Evolutionary conservation across 2,113 vertebrate species (phyloP).

Genomic region (Laticauda laticaudata): DNA sequence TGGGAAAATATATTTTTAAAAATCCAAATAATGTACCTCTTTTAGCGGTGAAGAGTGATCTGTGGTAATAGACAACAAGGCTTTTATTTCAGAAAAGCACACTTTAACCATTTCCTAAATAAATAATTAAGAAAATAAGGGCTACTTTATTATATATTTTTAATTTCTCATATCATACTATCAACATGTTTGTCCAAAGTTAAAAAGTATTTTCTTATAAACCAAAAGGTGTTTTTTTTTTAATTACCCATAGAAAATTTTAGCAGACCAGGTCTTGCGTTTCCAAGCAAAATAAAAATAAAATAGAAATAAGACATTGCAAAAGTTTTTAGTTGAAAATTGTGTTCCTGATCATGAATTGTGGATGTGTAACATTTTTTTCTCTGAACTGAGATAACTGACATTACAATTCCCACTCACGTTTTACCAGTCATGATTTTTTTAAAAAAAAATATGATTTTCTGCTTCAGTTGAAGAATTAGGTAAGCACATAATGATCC

Average conservation of each 20-base stretch:
- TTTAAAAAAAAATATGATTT: not conserved
- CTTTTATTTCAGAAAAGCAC: conserved; percentile 75
- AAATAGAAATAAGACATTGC: not conserved
- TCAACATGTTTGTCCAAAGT: not conserved
- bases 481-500: not conserved
- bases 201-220: not conserved
- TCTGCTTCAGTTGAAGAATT: not conserved
- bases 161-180: not conserved
- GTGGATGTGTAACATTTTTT: not conserved
- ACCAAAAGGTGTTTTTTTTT: not conserved
- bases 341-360: not conserved
- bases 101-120: conserved; percentile 68
- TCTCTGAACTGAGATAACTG: not conserved
- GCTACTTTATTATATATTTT: not conserved
- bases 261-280: too few relatives aligned
- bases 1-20: conserved; percentile 6
- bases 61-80: conserved; percentile 62
- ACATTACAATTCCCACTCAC: not conserved
- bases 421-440: not conserved
- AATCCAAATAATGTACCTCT: conserved; percentile 69
- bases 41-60: conserved; percentile 39
- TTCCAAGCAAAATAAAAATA: not conserved
- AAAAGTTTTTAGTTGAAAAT: not conserved
- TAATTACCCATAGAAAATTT: not conserved
- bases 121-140: not conserved